Conservation (phyloP, 2,113 vertebrate species). For the Tupaia tana region DNA sequence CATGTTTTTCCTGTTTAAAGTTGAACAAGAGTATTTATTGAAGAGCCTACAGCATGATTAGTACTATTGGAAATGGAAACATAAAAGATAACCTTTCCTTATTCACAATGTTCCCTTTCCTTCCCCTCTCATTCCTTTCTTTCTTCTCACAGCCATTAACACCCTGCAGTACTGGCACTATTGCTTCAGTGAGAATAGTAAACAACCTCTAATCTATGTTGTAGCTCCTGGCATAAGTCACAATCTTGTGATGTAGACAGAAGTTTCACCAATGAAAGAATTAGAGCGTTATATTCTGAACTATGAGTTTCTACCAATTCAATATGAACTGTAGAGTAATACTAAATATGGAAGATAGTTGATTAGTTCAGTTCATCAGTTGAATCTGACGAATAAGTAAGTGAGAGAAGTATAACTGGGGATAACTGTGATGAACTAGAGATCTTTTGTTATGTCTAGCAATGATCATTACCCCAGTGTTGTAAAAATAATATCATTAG, state of each 20-base stretch:
- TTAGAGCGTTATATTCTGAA: neutral
- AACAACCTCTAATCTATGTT: neutral
- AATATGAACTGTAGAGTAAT: neutral
- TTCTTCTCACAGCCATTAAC: neutral
- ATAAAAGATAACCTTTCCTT: neutral
- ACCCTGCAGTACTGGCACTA: neutral
- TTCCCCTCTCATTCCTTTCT: neutral
- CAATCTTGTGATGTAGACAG: neutral
- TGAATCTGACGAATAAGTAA: neutral
- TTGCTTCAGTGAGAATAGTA: neutral
- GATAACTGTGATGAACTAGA: neutral
- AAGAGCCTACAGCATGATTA: neutral
- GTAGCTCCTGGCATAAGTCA: neutral
- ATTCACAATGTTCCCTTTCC: neutral
- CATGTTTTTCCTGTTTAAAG: neutral
- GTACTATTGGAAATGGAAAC: neutral
- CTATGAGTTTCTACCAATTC: neutral
- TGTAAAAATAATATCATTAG: neutral
- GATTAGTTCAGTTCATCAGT: neutral
- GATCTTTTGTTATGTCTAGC: neutral
- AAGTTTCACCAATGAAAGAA: neutral
- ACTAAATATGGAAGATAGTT: neutral
- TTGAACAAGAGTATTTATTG: neutral
- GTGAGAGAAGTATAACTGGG: neutral
- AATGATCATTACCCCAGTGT: accelerated